phyloP scores from a whole-genome alignment of 2,113 vertebrate species.

The Acrocephalus kingi region DNA sequence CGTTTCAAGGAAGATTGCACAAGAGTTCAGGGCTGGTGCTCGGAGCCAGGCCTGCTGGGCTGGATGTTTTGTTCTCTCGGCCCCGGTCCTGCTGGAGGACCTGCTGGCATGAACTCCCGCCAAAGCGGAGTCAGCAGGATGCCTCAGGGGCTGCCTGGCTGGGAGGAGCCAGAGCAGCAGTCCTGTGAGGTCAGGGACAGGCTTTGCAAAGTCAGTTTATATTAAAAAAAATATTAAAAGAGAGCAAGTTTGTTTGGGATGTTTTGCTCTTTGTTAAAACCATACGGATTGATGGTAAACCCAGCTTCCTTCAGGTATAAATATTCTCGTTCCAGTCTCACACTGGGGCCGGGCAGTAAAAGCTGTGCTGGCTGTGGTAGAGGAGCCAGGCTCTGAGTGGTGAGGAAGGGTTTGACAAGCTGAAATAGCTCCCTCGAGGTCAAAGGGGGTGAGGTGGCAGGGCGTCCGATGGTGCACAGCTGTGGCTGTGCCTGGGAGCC shows the following conservation, averaged over 20 bases:
- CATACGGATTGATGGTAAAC: not conserved
- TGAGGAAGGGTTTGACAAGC: not conserved
- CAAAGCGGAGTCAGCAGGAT: slow-evolving; percentile 59
- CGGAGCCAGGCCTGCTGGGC: slow-evolving; percentile 51
- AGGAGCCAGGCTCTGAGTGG: not conserved
- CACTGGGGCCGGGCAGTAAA: not conserved
- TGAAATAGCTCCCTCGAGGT: not conserved
- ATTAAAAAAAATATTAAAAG: not conserved
- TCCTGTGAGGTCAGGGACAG: slow-evolving; percentile 31
- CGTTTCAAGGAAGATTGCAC: slow-evolving; percentile 59
- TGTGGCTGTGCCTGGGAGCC: rapidly evolving
- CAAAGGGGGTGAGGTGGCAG: not conserved
- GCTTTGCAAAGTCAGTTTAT: not conserved
- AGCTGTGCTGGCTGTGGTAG: not conserved
- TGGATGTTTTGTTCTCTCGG: slow-evolving; percentile 44
- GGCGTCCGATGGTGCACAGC: not conserved
- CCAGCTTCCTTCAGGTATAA: not conserved
- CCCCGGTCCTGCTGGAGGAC: slow-evolving; percentile 34
- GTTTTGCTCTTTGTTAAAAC: not conserved
- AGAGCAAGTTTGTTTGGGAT: not conserved
- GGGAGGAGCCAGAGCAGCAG: slow-evolving; percentile 29
- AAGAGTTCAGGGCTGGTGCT: slow-evolving; percentile 56
- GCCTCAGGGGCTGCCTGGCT: not conserved
- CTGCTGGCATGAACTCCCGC: not conserved
- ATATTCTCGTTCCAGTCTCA: not conserved